These are phyloP conservation scores for Ceratina calcarata DNA, from an alignment of 1,140 invertebrate species.

Conservation along the genomic window DNA sequence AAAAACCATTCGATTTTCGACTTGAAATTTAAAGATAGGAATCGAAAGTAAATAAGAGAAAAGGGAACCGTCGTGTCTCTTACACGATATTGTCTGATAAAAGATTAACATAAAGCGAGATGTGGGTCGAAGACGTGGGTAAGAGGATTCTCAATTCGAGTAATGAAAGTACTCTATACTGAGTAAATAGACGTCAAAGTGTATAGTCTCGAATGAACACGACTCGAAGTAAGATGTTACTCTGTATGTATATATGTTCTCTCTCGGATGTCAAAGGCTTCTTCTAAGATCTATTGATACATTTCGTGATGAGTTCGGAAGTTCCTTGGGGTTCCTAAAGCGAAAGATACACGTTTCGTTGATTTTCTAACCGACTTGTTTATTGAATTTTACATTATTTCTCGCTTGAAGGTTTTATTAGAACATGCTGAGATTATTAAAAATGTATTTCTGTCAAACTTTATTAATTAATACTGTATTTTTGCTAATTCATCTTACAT, in stretches of 20 bases:
- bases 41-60: too few relatives aligned
- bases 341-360: neutral
- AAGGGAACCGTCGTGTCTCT: neutral
- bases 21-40: too few relatives aligned
- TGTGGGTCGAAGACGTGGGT: neutral
- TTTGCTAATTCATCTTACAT: too few relatives aligned
- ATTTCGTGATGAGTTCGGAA: conserved; percentile 20
- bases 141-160: conserved; percentile 32
- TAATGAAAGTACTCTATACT: conserved; percentile 42
- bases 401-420: too few relatives aligned
- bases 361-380: neutral
- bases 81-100: neutral
- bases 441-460: too few relatives aligned
- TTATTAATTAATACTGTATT: too few relatives aligned
- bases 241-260: neutral
- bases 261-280: conserved; percentile 31
- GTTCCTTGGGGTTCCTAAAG: neutral
- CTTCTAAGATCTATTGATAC: conserved; percentile 22
- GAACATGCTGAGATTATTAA: too few relatives aligned
- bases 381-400: neutral
- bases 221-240: neutral
- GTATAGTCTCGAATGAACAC: neutral
- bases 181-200: conserved; percentile 45
- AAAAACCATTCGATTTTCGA: too few relatives aligned
- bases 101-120: conserved; percentile 22